Base-by-base conservation (phyloP, 2,113 vertebrate species). In the Calyptomena viridis region DNA sequence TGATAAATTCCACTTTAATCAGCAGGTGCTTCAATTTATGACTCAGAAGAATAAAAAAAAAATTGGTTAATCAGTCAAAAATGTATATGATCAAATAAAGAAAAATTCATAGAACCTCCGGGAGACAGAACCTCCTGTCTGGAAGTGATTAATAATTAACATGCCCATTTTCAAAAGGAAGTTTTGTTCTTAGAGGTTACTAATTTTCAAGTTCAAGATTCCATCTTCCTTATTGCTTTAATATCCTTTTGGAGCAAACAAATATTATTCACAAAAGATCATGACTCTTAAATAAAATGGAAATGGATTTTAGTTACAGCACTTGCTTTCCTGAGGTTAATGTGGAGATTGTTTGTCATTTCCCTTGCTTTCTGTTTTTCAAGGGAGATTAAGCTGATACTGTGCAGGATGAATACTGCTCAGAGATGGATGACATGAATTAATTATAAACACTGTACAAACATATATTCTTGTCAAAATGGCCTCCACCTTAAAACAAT, bases 1-100 rank as follows among this genome's bases (percentile, higher is more conserved):
- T 79, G 84, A 52, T 53, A 78, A 95, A 94, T 84, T 83, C 72
- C 82, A 89, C 52, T 85, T 94, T 53, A 94, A 94, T 94, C 68
- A 96, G 90, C 55, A 89, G 71, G 31, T 71, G 39, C 79, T 55
- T 94, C 59, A 80, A 63, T 93, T 87, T 89, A 67, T 73, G 77
- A 79, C 87, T 84, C 66, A 76, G 58, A 66, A 94, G 14, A 86
- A 83, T 74, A 44, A 60, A 37, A 94, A 39, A 69, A 44, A 83
- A 30, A 71, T 21, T 40, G 9, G 46, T 88, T 93, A 81, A 94
- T 95, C 60, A 90, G 71, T 83, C n/a, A 91, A 93, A 87, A 94
- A 78, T 31, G 25, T 84, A 84, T 77, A 93, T 89, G 87, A 95
- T 69, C 28, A 94, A 95, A 93, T 75, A 66, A 66, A 91, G 52